Base-by-base conservation (phyloP, 2,113 vertebrate genomes). In the Petaurus breviceps region DNA sequence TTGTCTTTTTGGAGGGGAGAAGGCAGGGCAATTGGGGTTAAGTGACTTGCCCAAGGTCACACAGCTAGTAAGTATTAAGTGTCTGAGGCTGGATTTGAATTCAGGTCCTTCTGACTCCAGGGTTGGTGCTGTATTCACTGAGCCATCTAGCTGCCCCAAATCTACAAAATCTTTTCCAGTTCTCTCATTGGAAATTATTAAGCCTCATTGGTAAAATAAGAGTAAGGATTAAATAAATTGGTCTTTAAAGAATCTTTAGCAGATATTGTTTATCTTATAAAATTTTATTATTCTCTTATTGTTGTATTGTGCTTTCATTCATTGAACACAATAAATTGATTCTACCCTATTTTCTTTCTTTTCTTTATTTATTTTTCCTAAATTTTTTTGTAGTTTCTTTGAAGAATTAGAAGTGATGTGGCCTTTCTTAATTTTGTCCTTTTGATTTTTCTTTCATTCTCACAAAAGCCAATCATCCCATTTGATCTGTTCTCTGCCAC, bases 301-400 rank as follows among this genome's bases (percentile, higher is more conserved):
- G 24, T 52, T 55, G 91, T 51, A 16, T 90, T 24, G n/a, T 90
- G 55, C 28, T 68, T 91, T 90, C 89, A 90, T 8, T 12, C 2
- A 53, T 26, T 25, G 52, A 55, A 84, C 9, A 37, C 68, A 77
- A 61, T 61, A 68, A 77, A 77, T n/a, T 77, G 68, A n/a, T n/a
- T 7, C 37, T 77, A 77, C 19, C 14, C 61, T 49, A 31, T 61
- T 52, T 55, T 51, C 26, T 51, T 90, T 47, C 37, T 25, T 89
- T 26, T 55, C 90, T 3, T 92, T 19, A 90, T 94, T 96, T 89
- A 77, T 26, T 57, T 95, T 92, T 84, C 37, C 89, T 90, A 51
- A 55, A 57, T 19, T 55, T 95, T 61, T 22, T 94, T 84, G 24
- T 7, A 51, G 84, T 4, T 31, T 51, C 53, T 90, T 37, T 28